These are phyloP conservation scores for Andrena dorsata DNA, from an alignment of 2,888 invertebrate species.

Conservation along the genomic window DNA sequence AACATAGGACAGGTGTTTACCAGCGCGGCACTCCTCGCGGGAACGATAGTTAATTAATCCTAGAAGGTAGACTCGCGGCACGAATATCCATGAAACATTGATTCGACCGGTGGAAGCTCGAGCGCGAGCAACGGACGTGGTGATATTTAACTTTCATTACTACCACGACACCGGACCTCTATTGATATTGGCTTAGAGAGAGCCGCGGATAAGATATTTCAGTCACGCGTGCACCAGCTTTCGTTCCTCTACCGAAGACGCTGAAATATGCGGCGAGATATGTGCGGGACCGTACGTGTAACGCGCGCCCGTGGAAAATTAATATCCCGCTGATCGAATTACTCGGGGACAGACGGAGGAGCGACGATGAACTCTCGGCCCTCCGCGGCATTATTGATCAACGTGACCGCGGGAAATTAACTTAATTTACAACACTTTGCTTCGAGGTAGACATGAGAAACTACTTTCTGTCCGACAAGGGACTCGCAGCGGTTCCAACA, in stretches of 20 bases:
- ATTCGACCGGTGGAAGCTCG: conserved; percentile 46
- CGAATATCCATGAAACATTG: conserved; percentile 73
- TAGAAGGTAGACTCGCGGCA: conserved; percentile 68
- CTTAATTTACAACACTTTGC: conserved; percentile 1
- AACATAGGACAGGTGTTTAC: conserved; percentile 63
- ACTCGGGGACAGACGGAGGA: background rate
- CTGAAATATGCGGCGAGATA: conserved; percentile 36
- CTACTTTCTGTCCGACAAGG: background rate
- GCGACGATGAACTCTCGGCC: background rate
- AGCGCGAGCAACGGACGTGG: conserved; percentile 49
- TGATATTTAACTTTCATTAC: conserved; percentile 83
- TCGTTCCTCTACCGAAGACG: conserved; percentile 28
- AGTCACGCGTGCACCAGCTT: conserved; percentile 74
- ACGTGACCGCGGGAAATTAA: background rate
- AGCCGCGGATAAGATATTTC: conserved; percentile 76
- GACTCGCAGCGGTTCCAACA: background rate
- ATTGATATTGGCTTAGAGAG: conserved; percentile 78
- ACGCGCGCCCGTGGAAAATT: conserved; percentile 23
- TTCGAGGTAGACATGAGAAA: background rate
- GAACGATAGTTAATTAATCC: conserved; percentile 78
- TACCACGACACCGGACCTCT: conserved; percentile 75
- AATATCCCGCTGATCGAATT: conserved; percentile 21
- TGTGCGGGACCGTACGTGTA: conserved; percentile 24
- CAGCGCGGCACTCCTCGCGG: conserved; percentile 38
- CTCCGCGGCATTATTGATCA: conserved; percentile 3